Conservation (phyloP, 2,113 vertebrate genomes). For the Etheostoma cragini region DNA sequence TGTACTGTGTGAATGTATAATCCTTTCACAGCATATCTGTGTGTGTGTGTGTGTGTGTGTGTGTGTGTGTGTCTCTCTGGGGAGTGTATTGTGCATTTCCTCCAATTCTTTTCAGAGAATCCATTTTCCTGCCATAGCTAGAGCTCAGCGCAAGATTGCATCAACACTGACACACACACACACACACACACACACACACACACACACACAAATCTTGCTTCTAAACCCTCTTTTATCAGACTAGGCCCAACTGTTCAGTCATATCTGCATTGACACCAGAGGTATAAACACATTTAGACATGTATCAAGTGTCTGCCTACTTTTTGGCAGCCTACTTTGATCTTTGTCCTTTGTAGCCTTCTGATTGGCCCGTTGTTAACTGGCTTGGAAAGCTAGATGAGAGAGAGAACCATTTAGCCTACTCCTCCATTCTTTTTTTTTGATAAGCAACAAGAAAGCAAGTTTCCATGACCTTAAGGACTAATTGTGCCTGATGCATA, state of each 20-base stretch:
- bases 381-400: not conserved
- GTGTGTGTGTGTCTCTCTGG: slow-evolving; percentile 27
- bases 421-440: not conserved
- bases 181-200: slow-evolving; percentile 9
- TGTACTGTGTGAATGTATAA: slow-evolving; percentile 49
- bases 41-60: slow-evolving; percentile 34
- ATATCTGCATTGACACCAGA: slow-evolving; percentile 48
- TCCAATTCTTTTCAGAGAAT: slow-evolving; percentile 65
- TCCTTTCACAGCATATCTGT: slow-evolving; percentile 59
- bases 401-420: not conserved
- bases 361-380: slow-evolving; percentile 8
- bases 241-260: slow-evolving; percentile 54
- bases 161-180: slow-evolving; percentile 11
- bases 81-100: slow-evolving; percentile 70
- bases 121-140: slow-evolving; percentile 51
- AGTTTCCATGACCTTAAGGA: slow-evolving; percentile 43
- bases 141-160: slow-evolving; percentile 59
- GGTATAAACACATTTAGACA: not conserved
- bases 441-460: slow-evolving; percentile 40
- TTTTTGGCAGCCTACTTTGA: not conserved
- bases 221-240: slow-evolving; percentile 50
- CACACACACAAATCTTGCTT: slow-evolving; percentile 42
- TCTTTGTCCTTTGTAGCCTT: not conserved
- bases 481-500: slow-evolving; percentile 33
- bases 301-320: too few relatives aligned